Evolutionary conservation across 2,888 invertebrate genomes (phyloP).

Genomic region (Nymphalis urticae): DNA sequence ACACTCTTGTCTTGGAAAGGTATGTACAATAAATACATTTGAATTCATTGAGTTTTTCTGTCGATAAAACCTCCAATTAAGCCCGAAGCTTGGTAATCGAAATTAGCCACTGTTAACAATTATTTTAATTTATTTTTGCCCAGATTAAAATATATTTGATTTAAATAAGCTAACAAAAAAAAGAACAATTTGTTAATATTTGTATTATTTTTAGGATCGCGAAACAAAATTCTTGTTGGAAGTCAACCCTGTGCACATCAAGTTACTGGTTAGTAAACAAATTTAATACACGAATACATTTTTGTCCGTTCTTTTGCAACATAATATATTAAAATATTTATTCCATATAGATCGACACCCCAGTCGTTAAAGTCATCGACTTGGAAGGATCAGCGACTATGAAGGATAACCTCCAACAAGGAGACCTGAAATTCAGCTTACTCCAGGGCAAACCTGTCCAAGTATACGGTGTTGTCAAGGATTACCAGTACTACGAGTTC

Average conservation of each 20-base stretch:
- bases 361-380: constrained; percentile 79
- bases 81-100: too few relatives aligned
- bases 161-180: background rate
- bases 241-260: constrained; percentile 61
- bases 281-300: too few relatives aligned
- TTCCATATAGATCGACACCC: constrained; percentile 59
- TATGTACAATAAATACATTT: constrained; percentile 47
- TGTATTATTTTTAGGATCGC: constrained; percentile 57
- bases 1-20: constrained; percentile 62
- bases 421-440: constrained; percentile 73
- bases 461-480: constrained; percentile 76
- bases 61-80: background rate
- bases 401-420: constrained; percentile 75
- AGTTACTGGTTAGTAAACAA: constrained; percentile 61
- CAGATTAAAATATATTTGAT: too few relatives aligned
- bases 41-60: background rate
- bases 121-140: background rate
- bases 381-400: constrained; percentile 71
- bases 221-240: constrained; percentile 65
- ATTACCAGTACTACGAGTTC: constrained; percentile 81
- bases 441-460: constrained; percentile 77
- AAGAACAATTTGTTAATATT: background rate
- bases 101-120: too few relatives aligned
- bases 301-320: background rate
- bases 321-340: background rate